These are phyloP conservation scores for Eulithis testata DNA, from an alignment of 2,888 invertebrate species.

Conservation along the genomic window DNA sequence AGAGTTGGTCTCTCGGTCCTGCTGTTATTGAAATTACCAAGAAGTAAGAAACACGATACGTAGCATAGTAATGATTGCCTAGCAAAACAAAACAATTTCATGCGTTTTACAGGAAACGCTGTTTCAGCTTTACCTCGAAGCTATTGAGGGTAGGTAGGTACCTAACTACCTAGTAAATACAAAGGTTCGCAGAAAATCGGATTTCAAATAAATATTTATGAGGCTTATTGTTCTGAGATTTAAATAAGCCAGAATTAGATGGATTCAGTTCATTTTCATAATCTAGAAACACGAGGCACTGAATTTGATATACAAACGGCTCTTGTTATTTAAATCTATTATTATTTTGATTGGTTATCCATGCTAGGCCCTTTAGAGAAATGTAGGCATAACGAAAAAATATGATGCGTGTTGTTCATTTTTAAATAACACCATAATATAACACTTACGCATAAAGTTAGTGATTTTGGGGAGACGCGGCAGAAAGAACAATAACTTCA, in stretches of 20 bases:
- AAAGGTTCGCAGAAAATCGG: conserved; percentile 36
- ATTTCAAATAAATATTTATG: conserved; percentile 40
- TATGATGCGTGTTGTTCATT: conserved; percentile 3
- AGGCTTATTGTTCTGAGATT: conserved; percentile 43
- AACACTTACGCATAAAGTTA: background rate
- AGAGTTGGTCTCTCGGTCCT: background rate
- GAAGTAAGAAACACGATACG: conserved; percentile 22
- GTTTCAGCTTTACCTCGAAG: conserved; percentile 14
- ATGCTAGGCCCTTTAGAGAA: conserved; percentile 18
- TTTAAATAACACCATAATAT: conserved; percentile 9
- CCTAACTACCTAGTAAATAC: conserved; percentile 15
- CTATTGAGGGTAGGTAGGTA: conserved; percentile 14
- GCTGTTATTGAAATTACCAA: conserved; percentile 17
- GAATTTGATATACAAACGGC: conserved; percentile 3
- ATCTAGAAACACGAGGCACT: conserved; percentile 12
- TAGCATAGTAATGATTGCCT: conserved; percentile 11
- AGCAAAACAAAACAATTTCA: conserved; percentile 13
- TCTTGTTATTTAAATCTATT: conserved; percentile 2
- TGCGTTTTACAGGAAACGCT: conserved; percentile 20
- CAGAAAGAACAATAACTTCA: too few relatives aligned
- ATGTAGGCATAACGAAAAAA: background rate
- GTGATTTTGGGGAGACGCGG: too few relatives aligned
- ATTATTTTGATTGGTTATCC: background rate
- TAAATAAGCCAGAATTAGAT: conserved; percentile 33
- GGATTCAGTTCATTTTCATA: conserved; percentile 26